A percentile compares a stretch with the other conserved stretches of the same genome.
phyloP scores from a whole-genome alignment of 2,797 vertebrate genomes.

The Lutra lutra region DNA sequence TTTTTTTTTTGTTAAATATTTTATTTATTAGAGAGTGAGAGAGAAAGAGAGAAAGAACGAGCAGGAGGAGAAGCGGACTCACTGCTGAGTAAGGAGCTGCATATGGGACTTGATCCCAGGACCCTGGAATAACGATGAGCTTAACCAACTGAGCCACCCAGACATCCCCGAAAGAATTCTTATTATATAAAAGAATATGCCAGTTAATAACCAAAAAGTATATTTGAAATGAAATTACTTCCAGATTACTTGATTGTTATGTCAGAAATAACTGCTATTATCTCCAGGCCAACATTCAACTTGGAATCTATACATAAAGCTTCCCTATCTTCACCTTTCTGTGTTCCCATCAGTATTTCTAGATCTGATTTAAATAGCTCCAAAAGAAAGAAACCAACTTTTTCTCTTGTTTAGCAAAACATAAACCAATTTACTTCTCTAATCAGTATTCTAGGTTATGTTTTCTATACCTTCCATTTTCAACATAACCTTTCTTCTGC shows the following conservation, averaged over 20 bases:
- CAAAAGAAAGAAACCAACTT: conserved; percentile 2
- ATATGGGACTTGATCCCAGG: too few species aligned
- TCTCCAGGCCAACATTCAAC: neutral
- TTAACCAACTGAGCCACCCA: neutral
- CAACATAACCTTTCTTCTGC: neutral
- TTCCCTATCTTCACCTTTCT: neutral
- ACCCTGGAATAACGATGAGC: too few species aligned
- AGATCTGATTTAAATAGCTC: neutral
- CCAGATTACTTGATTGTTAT: neutral
- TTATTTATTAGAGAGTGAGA: too few species aligned
- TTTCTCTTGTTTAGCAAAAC: neutral
- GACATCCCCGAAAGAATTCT: neutral
- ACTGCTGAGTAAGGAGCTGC: too few species aligned
- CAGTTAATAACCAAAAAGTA: conserved; percentile 20
- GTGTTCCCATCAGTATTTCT: neutral
- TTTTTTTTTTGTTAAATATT: neutral
- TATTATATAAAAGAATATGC: neutral
- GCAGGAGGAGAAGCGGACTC: too few species aligned
- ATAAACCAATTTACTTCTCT: neutral
- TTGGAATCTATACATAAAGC: neutral
- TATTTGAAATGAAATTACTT: conserved; percentile 44
- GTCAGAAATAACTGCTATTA: neutral
- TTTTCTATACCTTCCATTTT: neutral
- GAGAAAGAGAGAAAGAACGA: too few species aligned
- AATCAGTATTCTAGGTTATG: neutral